Conservation (phyloP, 2,113 vertebrate genomes). For the Dipodomys spectabilis region DNA sequence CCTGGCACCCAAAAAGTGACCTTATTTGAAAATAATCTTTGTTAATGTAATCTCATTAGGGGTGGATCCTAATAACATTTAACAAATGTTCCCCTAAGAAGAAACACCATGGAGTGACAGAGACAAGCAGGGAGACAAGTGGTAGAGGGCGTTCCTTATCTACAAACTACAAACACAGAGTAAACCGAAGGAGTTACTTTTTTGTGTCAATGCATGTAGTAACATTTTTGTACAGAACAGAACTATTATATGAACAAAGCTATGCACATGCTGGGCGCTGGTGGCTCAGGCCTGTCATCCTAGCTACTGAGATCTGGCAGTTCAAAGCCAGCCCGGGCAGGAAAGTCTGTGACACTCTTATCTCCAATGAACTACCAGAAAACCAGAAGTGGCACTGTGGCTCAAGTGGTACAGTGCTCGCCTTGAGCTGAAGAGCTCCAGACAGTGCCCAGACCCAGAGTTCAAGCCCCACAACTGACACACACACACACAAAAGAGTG, state of each 20-base stretch:
- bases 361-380: no score
- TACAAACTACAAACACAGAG: background rate
- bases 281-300: no score
- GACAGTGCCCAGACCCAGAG: no score
- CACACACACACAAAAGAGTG: background rate
- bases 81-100: background rate
- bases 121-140: background rate
- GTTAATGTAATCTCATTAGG: background rate
- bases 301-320: no score
- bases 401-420: no score
- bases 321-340: no score
- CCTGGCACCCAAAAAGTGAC: background rate
- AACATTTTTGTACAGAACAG: conserved; percentile 43
- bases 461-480: no score
- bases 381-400: no score
- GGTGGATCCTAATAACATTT: background rate
- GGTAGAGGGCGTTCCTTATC: no score
- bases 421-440: no score
- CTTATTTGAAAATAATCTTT: conserved; percentile 40
- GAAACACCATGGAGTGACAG: background rate
- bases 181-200: background rate
- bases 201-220: background rate
- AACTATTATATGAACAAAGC: conserved; percentile 14
- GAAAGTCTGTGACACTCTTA: no score
- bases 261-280: no score